Evolutionary conservation across 1,140 invertebrate species (phyloP).

Genomic region (Bombus vancouverensis): DNA sequence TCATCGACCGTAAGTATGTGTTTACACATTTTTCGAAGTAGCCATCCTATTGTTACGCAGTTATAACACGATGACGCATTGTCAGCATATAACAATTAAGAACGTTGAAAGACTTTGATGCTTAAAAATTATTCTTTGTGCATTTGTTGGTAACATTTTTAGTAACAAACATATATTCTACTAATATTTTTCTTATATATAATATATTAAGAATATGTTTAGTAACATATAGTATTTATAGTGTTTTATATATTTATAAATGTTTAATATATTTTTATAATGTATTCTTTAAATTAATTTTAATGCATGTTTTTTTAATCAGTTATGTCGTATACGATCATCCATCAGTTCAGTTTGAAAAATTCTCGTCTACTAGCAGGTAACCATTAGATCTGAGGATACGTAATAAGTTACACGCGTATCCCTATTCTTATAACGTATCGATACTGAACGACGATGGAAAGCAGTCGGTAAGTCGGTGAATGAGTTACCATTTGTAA

Average conservation of each 20-base stretch:
- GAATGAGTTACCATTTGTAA: slow-evolving; percentile 76
- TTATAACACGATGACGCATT: too few relatives aligned
- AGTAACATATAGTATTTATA: too few relatives aligned
- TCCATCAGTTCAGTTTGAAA: not conserved
- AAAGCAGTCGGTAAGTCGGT: slow-evolving; percentile 53
- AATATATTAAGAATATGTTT: too few relatives aligned
- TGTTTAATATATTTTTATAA: not conserved
- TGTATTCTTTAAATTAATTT: not conserved
- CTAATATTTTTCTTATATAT: too few relatives aligned
- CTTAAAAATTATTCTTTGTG: too few relatives aligned
- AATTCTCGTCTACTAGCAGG: slow-evolving; percentile 49
- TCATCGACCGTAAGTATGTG: too few relatives aligned
- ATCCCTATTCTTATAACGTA: slow-evolving; percentile 47
- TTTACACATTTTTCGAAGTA: too few relatives aligned
- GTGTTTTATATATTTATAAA: not conserved
- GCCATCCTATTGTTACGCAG: too few relatives aligned
- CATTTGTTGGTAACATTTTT: too few relatives aligned
- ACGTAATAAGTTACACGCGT: slow-evolving; percentile 51
- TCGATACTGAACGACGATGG: slow-evolving; percentile 58
- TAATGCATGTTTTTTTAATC: not conserved
- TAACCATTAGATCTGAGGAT: slow-evolving; percentile 59
- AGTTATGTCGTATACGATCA: not conserved
- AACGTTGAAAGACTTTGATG: too few relatives aligned
- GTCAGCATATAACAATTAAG: too few relatives aligned
- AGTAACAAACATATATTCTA: too few relatives aligned